phyloP scores from a whole-genome alignment of 2,797 vertebrate genomes.

The Artibeus lituratus region DNA sequence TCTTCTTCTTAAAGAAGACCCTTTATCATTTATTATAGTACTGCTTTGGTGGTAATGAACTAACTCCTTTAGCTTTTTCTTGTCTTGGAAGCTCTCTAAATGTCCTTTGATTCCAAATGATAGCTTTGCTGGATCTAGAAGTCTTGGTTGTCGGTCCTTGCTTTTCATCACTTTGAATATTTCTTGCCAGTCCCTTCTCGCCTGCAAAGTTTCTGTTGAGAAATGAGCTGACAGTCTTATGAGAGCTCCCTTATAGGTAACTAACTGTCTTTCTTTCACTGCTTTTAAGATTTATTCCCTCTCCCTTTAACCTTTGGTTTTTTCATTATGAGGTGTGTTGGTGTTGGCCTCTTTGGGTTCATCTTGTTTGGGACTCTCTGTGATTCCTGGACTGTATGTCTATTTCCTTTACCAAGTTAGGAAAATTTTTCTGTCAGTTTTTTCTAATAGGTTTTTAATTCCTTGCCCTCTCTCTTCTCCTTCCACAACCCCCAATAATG shows the following conservation, averaged over 20 bases:
- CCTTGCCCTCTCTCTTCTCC: not conserved
- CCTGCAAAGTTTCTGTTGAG: too few relatives aligned
- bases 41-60: not conserved
- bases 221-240: not conserved
- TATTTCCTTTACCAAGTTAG: not conserved
- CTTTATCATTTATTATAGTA: not conserved
- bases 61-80: too few relatives aligned
- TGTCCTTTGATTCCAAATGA: too few relatives aligned
- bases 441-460: not conserved
- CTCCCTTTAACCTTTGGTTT: not conserved
- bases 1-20: not conserved
- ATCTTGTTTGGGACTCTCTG: not conserved
- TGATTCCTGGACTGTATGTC: too few relatives aligned
- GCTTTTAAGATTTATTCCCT: not conserved
- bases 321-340: not conserved
- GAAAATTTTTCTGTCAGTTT: not conserved
- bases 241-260: not conserved
- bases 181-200: too few relatives aligned
- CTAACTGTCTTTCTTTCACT: not conserved
- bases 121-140: too few relatives aligned
- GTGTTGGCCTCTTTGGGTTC: not conserved
- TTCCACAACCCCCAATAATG: not conserved
- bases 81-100: too few relatives aligned
- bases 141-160: too few relatives aligned
- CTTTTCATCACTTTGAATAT: too few relatives aligned